Base-by-base conservation (phyloP, 2,113 vertebrate genomes). In the Rissa tridactyla region DNA sequence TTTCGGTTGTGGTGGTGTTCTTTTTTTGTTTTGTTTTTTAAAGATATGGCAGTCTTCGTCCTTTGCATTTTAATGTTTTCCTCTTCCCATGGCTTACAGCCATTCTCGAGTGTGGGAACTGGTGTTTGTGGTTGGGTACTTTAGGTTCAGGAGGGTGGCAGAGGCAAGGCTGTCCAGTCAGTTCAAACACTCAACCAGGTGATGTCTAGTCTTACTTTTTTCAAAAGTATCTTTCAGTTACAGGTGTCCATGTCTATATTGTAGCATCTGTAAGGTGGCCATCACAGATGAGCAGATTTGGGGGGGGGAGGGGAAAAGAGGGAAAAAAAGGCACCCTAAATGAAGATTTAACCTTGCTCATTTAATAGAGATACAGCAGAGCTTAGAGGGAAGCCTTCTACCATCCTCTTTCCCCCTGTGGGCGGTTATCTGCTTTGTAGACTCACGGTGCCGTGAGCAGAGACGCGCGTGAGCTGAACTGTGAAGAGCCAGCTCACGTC, bases 401-500 rank as follows among this genome's bases (percentile, higher is more conserved):
- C 44, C 15, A 7, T 47, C 29, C 2, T 25, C n/a, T 72, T 65
- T 79, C 20, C 15, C 30, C 14, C 13, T n/a, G 17, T 13, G 49
- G 46, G 40, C 46, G 25, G 38, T 60, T 69, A 27, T 2, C 44
- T 82, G 11, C 1, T 57, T 42, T 61, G 30, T 6, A 47, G 82
- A 5, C 9, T 65, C 6, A 8, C 0, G 2, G 0, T 61, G 49
- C 68, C 10, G 1, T 34, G 54, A 52, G 36, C 68, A 57, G 52
- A 30, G 7, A 23, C 25, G 18, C 2, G 0, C 0, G 34, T 36
- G 38, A 76, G 68, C 83, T 70, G 49, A 46, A 17, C 27, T 38
- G 32, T 11, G 82, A 87, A 51, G 34, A 52, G 25, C 42, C 68
- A 44, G 68, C 76, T 83, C 36, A 0, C 0, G 3, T 44, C 46